phyloP scores from a whole-genome alignment of 2,797 vertebrate species.

The Bovichtus diacanthus region DNA sequence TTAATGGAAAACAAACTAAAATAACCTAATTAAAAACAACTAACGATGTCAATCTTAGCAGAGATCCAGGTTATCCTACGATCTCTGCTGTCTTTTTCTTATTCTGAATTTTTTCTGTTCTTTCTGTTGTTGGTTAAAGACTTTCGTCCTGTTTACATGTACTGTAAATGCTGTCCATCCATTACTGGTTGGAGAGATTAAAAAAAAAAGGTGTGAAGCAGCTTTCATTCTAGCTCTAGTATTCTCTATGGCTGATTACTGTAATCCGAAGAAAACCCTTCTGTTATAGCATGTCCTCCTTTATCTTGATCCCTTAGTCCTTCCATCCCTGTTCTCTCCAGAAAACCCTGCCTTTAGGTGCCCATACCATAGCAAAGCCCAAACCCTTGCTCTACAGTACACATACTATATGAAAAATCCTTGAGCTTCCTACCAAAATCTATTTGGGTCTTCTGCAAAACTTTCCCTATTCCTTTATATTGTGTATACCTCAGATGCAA shows the following conservation, averaged over 20 bases:
- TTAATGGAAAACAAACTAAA: slow-evolving; percentile 36
- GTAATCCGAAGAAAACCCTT: slow-evolving; percentile 45
- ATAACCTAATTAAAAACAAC: slow-evolving; percentile 54
- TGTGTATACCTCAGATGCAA: slow-evolving; percentile 69
- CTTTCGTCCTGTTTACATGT: slow-evolving; percentile 66
- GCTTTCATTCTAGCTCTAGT: slow-evolving; percentile 63
- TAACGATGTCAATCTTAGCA: slow-evolving; percentile 76
- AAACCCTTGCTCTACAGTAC: slow-evolving; percentile 18
- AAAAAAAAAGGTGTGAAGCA: slow-evolving; percentile 53
- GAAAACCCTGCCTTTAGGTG: slow-evolving; percentile 15
- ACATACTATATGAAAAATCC: slow-evolving; percentile 52
- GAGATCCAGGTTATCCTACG: slow-evolving; percentile 53
- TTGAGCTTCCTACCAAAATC: slow-evolving; percentile 68
- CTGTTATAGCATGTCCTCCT: slow-evolving; percentile 55
- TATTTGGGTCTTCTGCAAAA: slow-evolving; percentile 47
- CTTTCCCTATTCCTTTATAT: slow-evolving; percentile 36
- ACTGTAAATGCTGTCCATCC: slow-evolving; percentile 66
- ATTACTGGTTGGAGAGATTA: slow-evolving; percentile 56
- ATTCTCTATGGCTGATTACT: slow-evolving; percentile 59
- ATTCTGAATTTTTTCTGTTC: slow-evolving; percentile 51
- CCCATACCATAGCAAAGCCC: slow-evolving; percentile 3
- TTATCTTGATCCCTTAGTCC: slow-evolving; percentile 17
- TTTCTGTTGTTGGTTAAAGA: slow-evolving; percentile 52
- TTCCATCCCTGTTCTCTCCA: slow-evolving; percentile 1
- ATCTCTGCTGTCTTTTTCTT: slow-evolving; percentile 52